phyloP scores from a whole-genome alignment of 2,113 vertebrate species.

The Mellivora capensis region DNA sequence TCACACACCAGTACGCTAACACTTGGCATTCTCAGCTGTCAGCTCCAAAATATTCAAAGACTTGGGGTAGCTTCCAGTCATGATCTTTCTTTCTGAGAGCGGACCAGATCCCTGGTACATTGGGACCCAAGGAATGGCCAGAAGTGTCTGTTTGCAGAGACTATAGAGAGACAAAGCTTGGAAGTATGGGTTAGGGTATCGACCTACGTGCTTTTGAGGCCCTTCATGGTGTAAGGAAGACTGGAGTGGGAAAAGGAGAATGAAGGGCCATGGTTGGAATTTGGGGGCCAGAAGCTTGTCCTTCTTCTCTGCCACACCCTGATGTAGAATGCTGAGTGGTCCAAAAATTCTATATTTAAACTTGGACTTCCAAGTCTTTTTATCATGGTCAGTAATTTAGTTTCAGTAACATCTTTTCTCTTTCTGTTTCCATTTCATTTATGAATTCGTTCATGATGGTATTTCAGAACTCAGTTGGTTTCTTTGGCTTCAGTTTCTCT shows the following conservation, averaged over 20 bases:
- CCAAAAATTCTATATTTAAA: background rate
- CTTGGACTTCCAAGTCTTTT: background rate
- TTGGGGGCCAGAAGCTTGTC: background rate
- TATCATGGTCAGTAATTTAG: background rate
- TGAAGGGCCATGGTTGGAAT: too few species aligned
- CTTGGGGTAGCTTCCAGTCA: background rate
- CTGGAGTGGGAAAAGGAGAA: too few species aligned
- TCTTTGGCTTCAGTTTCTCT: background rate
- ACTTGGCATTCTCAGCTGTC: background rate
- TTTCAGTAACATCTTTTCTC: background rate
- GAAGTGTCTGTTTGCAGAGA: background rate
- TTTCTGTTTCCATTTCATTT: background rate
- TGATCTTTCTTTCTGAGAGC: background rate
- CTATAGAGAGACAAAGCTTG: background rate
- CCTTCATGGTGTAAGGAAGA: fast-evolving
- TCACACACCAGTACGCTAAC: fast-evolving
- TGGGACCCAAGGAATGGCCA: background rate
- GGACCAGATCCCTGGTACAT: background rate
- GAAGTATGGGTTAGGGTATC: background rate
- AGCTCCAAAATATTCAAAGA: background rate
- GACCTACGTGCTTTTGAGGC: background rate
- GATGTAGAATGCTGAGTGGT: background rate
- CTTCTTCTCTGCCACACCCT: background rate
- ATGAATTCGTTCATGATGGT: background rate
- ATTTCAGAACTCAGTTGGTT: background rate